Percentiles rank a stretch among this genome's conserved stretches.
Evolutionary conservation across 30 jellyfish, hydroid and myxozoan genomes (phyloP).

Genomic region (Hydractinia symbiolongicarpus): DNA sequence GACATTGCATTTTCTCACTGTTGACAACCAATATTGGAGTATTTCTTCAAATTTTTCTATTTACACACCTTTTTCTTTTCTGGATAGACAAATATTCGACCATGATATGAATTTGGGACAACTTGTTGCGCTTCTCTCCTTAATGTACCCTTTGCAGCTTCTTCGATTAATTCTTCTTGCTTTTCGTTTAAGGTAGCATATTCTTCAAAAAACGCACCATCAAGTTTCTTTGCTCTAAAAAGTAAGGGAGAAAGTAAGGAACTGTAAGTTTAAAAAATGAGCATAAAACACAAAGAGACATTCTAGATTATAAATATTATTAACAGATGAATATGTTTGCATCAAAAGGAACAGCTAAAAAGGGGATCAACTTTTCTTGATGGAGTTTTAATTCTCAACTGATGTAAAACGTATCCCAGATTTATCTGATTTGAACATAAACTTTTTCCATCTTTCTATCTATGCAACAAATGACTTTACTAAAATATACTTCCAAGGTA

Average conservation of each 20-base stretch:
- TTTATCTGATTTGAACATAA: too few species aligned
- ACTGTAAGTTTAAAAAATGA: background rate
- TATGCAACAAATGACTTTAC: too few species aligned
- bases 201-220: conserved; percentile 82
- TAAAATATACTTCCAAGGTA: too few species aligned
- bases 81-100: conserved; percentile 21
- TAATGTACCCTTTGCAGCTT: conserved; percentile 55
- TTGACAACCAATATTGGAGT: too few species aligned
- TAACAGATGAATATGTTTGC: too few species aligned
- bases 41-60: too few species aligned
- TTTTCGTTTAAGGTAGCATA: conserved; percentile 50
- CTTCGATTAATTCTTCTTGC: conserved; percentile 50
- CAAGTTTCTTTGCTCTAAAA: conserved; percentile 61
- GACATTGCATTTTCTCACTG: too few species aligned
- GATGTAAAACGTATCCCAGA: too few species aligned
- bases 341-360: too few species aligned
- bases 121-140: conserved; percentile 43
- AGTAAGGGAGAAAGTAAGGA: background rate
- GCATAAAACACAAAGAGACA: background rate
- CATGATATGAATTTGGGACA: conserved; percentile 23
- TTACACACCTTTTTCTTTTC: conserved; percentile 19
- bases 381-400: too few species aligned
- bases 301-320: background rate
- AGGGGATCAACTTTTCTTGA: too few species aligned
- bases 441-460: too few species aligned